Evolutionary conservation across 2,888 invertebrate genomes (phyloP), one percentile per base, ranked within the genome.

Genomic region (Pristionchus entomophagus): DNA sequence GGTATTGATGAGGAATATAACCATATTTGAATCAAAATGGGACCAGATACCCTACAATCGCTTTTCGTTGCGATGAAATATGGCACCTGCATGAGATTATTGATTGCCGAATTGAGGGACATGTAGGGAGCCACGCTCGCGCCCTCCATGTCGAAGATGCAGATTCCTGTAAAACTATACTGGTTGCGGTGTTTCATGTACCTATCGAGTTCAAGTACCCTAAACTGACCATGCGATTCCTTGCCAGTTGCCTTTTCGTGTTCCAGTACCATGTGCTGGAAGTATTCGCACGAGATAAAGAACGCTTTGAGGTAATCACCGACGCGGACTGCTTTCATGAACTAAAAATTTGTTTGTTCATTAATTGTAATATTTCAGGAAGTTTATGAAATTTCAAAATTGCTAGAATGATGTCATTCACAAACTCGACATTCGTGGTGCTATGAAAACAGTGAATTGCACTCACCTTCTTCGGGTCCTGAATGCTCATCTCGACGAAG

Each of bases 231-330:
- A 84, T 86, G 86, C 8, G 86, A 86, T 35, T 86, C 85, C 49
- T 62, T 22, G n/a, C 81, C 86, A 19, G 87, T 86, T 22, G 29
- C 26, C 62, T 78, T 77, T 53, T 88, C 87, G 73, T 85, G 82
- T 78, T 86, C 84, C 6, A 88, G 86, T 38, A 88, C 86, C 62
- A 88, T 38, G 49, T 88, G 86, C 26, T 86, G 87, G 83, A 88
- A 88, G 73, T 88, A 86, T 45, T 88, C 87, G 65, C 87, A 88
- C 5, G 84, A 88, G 29, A 80, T 85, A 84, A 88, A 88, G 80
- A 88, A 88, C 0, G 85, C 84, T 19, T 69, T 53, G 14, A 88
- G 86, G 51, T 88, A 88, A 1, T 85, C 83, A 12, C 87, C 87
- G 6, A 88, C 86, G 35, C 69, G 62, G 14, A 88, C 86, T 1